Evolutionary conservation across 2,888 invertebrate genomes (phyloP).

Genomic region (Cheiracanthium punctorium): DNA sequence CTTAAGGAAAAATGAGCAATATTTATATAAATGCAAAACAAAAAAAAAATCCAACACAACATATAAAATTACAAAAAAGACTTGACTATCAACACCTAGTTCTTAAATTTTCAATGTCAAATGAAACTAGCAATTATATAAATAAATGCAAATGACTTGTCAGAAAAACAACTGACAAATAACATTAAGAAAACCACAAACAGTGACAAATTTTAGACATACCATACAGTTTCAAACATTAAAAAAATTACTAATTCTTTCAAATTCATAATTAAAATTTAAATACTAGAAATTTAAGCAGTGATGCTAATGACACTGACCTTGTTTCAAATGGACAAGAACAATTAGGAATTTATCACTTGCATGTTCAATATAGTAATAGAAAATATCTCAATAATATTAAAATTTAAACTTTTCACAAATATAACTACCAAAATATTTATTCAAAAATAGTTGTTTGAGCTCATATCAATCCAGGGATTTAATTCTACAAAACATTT

Average conservation of each 20-base stretch:
- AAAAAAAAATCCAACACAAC: background rate
- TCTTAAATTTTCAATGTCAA: background rate
- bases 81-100: background rate
- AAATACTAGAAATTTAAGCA: background rate
- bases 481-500: conserved; percentile 18
- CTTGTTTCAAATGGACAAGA: background rate
- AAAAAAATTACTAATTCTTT: too few species aligned
- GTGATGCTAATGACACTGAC: background rate
- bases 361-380: background rate
- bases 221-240: too few species aligned
- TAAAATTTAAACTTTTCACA: conserved; percentile 31
- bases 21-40: conserved; percentile 15
- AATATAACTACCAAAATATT: conserved; percentile 44
- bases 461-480: conserved; percentile 33
- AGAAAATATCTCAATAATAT: conserved; percentile 7
- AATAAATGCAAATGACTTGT: background rate
- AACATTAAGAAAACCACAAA: background rate
- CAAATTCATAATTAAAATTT: too few species aligned
- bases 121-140: background rate
- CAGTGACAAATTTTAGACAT: background rate
- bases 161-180: background rate
- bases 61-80: conserved; percentile 12
- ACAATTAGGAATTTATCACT: conserved; percentile 12
- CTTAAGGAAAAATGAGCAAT: background rate
- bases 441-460: conserved; percentile 40